Percentiles rank a stretch among this genome's conserved stretches.
These are phyloP conservation scores for Channa maculata DNA, from an alignment of 2,113 vertebrate genomes.

Conservation along the genomic window DNA sequence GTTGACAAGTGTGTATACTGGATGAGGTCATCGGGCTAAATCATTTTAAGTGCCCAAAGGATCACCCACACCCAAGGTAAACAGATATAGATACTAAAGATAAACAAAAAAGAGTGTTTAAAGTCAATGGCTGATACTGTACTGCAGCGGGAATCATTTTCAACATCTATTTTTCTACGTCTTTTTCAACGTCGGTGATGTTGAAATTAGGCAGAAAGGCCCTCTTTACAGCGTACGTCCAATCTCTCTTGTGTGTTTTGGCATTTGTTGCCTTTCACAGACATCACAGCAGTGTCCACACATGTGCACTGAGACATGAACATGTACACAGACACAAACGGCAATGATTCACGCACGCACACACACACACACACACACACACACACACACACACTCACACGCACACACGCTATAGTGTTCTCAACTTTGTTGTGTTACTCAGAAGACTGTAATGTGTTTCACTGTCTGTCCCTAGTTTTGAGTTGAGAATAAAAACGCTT, in stretches of 20 bases:
- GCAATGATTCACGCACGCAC: constrained; percentile 5
- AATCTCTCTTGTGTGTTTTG: constrained; percentile 73
- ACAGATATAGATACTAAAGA: constrained; percentile 77
- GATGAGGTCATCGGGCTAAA: constrained; percentile 73
- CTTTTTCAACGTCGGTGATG: constrained; percentile 55
- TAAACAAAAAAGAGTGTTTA: constrained; percentile 63
- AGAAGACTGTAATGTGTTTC: constrained; percentile 5
- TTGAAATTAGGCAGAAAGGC: constrained; percentile 62
- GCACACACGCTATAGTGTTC: not conserved
- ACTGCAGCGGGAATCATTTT: constrained; percentile 63
- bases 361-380: constrained; percentile 7
- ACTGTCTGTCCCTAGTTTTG: constrained; percentile 35
- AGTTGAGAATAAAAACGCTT: constrained; percentile 35
- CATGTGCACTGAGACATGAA: constrained; percentile 17
- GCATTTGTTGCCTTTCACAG: constrained; percentile 65
- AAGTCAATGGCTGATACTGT: constrained; percentile 61
- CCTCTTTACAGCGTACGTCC: constrained; percentile 43
- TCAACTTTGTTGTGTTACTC: constrained; percentile 13
- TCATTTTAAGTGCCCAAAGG: constrained; percentile 68
- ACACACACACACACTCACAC: constrained; percentile 25
- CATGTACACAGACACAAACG: constrained; percentile 14
- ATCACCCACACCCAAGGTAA: constrained; percentile 72
- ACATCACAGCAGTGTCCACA: constrained; percentile 42
- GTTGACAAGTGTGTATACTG: constrained; percentile 61
- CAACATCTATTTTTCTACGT: constrained; percentile 71